A percentile compares a stretch with the other conserved stretches of the same genome.
phyloP scores from a whole-genome alignment of 2,797 vertebrate species.

The Coluber constrictor region DNA sequence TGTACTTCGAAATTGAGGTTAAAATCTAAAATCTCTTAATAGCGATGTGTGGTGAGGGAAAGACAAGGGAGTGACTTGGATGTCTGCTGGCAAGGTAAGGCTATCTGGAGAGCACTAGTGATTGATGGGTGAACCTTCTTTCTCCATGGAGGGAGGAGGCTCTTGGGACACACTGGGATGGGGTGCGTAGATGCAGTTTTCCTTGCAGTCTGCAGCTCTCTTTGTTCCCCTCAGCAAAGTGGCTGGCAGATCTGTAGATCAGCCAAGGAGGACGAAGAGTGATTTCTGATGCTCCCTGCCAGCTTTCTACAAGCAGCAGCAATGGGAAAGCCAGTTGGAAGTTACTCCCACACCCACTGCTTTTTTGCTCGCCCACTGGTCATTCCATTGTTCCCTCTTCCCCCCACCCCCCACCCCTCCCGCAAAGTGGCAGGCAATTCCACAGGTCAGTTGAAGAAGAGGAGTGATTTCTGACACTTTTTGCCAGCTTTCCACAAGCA shows the following conservation, averaged over 20 bases:
- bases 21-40: too few relatives aligned
- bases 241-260: too few relatives aligned
- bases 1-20: background rate
- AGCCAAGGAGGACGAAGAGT: background rate
- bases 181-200: too few relatives aligned
- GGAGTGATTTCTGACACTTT: background rate
- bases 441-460: background rate
- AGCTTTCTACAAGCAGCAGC: background rate
- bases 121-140: too few relatives aligned
- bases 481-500: background rate
- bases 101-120: too few relatives aligned
- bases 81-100: too few relatives aligned
- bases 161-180: too few relatives aligned
- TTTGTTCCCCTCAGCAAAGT: too few relatives aligned
- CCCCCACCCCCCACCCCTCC: background rate
- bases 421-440: background rate
- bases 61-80: too few relatives aligned
- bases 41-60: too few relatives aligned
- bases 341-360: background rate
- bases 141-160: too few relatives aligned
- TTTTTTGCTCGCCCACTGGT: background rate
- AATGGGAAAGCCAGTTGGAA: background rate
- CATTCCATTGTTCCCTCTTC: background rate
- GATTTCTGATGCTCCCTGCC: background rate
- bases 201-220: too few relatives aligned